These are phyloP conservation scores for Coluber constrictor DNA, from an alignment of 2,797 vertebrate genomes.

Conservation along the genomic window DNA sequence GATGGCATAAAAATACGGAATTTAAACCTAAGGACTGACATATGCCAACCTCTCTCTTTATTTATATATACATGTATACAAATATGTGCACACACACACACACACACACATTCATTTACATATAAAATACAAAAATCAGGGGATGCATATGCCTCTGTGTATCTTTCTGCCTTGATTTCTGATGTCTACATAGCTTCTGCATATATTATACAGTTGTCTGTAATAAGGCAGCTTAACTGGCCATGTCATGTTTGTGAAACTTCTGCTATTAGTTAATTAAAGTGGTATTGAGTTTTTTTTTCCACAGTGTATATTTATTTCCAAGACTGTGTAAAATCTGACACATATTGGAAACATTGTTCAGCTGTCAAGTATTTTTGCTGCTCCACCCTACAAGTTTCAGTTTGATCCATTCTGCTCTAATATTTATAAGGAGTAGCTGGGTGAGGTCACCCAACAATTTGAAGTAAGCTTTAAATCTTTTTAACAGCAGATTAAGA, in stretches of 20 bases:
- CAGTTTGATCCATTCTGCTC: background rate
- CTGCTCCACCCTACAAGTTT: background rate
- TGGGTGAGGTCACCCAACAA: background rate
- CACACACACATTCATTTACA: background rate
- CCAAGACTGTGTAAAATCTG: background rate
- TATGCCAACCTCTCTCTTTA: background rate
- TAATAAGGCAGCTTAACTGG: background rate
- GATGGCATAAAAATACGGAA: background rate
- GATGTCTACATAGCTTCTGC: background rate
- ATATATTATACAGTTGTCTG: background rate
- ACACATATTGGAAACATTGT: background rate
- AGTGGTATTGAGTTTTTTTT: background rate
- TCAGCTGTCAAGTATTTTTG: background rate
- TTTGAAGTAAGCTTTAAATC: background rate
- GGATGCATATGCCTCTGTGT: background rate
- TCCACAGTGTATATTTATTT: background rate
- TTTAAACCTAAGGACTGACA: background rate
- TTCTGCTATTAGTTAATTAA: background rate
- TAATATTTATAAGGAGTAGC: background rate
- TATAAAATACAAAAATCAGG: background rate
- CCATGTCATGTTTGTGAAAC: background rate
- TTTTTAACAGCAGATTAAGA: background rate
- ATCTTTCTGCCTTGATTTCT: background rate
- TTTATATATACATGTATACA: background rate
- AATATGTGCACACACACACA: background rate